Evolutionary conservation across 1,140 invertebrate genomes (phyloP), one percentile per base, ranked within the genome.

Genomic region (Drosophila subobscura): DNA sequence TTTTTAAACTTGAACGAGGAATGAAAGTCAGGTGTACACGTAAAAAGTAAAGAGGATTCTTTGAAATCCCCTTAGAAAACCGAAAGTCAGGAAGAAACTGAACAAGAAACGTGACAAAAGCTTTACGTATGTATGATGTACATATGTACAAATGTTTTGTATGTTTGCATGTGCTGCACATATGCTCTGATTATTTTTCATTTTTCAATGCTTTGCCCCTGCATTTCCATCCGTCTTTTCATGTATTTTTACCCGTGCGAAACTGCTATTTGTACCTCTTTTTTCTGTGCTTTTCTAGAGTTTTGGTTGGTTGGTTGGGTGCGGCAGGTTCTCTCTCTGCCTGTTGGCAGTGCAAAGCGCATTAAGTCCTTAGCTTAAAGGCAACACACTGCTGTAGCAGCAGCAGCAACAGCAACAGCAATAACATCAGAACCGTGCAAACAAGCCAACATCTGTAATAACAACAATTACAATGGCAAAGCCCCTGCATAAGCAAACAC

Each of bases 331-430:
- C 29, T 54, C 10, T 27, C 25, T 12, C 47, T 52, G 41, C 33
- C 3, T 59, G 33, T 67, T 75, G 50, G 52, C 22, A 40, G 33
- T 25, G 64, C 59, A 78, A 85, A 86, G 77, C 81, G 83, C 77
- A 81, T 86, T 81, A 81, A 75, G 81, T 78, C 83, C 72, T 86
- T 81, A 78, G 77, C 83, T 81, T 81, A 75, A 80, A 77, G 77
- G 68, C 76, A 84, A 37, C 65, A 58, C 40, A 52, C 37, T 45
- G 59, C 46, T 67, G 25, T 5, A 79, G 46, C 67, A 70, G 50
- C 40, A 67, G 70, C 54, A 57, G 72, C 47, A 57, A 68, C 70
- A 63, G 56, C 78, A 67, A 67, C 27, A 29, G 27, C 27, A 29
- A 29, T 29, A 29, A 33, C 29, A 37, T 37, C 33, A 12, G 33